Evolutionary conservation across 1,140 invertebrate genomes (phyloP), one percentile per base, ranked within the genome.

Genomic region (Diorhabda carinulata): DNA sequence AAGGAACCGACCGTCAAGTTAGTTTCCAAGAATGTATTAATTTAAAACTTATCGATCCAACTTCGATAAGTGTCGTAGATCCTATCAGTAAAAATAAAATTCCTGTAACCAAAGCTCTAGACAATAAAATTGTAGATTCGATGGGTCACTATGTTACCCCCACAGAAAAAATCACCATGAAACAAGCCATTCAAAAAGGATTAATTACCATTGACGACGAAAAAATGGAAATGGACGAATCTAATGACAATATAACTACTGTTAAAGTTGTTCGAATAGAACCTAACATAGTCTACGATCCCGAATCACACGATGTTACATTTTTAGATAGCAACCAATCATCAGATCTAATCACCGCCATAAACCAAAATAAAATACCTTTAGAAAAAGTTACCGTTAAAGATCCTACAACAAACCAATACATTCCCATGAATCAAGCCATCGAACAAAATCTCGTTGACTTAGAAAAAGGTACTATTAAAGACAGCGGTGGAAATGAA

Each of bases 21-120:
- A 91, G 92, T 68, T 91, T 98, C 73, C 87, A 94, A 81, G 93
- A 97, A 81, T 96, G 95, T 74, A 83, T 97, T 44, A 89, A 90
- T 74, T 83, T 94, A 61, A 89, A 92, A 76, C 90, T 97, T 7
- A 92, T 98, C 57, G 90, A 96, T 81, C 87, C 91, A 3, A 83
- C 88, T 66, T 95, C 93, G 3, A 92, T 91, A 42, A 78, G 87
- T 42, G 92, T 95, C 5, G 81, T 94, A 67, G 93, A 96, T 80
- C 87, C 89, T 0, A 87, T 84, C 70, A 89, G 87, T 59, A 86
- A 87, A 63, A 86, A 89, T 74, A 87, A 89, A 78, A 83, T 94
- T 59, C 87, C 90, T 43, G 81, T 97, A 41, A 80, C 87, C 57
- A 87, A 90, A 78, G 92, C 91, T 66, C 83, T 95, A 70, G 90